Conservation (phyloP, 2,113 vertebrate species). For the Sylvilagus bachmani region DNA sequence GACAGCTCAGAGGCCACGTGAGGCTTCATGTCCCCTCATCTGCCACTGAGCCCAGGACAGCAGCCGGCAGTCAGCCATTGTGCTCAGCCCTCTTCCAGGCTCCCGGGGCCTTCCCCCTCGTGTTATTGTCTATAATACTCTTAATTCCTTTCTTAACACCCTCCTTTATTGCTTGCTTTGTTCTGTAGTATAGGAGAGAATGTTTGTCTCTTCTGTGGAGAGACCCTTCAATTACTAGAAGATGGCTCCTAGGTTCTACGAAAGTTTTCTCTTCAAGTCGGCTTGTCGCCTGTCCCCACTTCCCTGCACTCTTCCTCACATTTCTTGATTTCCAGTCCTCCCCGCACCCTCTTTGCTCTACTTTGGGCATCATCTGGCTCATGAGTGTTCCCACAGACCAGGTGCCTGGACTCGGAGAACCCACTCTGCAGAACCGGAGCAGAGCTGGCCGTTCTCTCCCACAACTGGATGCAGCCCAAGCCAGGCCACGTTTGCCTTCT, state of each 20-base stretch:
- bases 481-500: neutral
- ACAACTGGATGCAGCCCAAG: neutral
- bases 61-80: rapidly evolving
- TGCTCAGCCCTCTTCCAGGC: neutral
- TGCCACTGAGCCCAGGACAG: neutral
- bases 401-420: neutral
- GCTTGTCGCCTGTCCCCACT: neutral
- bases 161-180: neutral
- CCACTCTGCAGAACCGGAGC: neutral
- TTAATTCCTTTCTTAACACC: neutral
- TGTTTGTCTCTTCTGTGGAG: neutral
- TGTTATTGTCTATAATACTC: neutral
- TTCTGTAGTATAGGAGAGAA: neutral
- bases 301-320: neutral
- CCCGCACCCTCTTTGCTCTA: neutral
- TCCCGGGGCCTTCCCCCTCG: neutral
- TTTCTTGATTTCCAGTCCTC: neutral
- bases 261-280: neutral
- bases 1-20: neutral
- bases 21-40: rapidly evolving
- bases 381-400: neutral
- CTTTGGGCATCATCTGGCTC: neutral
- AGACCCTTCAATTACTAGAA: neutral
- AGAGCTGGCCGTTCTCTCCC: neutral
- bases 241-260: neutral